Conservation (phyloP, 2,113 vertebrate species). For the Phalacrocorax aristotelis region DNA sequence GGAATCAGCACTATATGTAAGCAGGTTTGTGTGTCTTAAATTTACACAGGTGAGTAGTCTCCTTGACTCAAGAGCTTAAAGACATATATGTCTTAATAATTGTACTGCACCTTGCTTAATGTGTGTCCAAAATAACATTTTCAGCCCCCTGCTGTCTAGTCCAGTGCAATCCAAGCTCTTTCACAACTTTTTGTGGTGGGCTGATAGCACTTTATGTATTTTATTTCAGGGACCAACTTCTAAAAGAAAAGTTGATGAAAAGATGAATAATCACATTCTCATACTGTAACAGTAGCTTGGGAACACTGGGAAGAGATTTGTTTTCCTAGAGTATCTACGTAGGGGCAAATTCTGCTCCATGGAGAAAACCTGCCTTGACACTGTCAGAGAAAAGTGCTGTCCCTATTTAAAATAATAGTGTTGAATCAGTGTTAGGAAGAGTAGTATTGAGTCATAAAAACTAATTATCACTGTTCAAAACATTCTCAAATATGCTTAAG, state of each 20-base stretch:
- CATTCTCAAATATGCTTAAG: slow-evolving; percentile 76
- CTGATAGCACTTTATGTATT: background rate
- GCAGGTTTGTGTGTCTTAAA: background rate
- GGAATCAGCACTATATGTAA: background rate
- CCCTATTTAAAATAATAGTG: slow-evolving; percentile 48
- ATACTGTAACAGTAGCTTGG: background rate
- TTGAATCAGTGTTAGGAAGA: slow-evolving; percentile 51
- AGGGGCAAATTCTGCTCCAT: background rate
- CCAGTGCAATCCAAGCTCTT: background rate
- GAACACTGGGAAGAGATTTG: background rate
- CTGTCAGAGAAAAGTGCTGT: background rate
- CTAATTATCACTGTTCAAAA: slow-evolving; percentile 75
- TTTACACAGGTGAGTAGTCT: slow-evolving; percentile 3
- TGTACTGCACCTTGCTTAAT: background rate
- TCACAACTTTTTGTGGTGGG: background rate
- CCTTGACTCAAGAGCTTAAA: background rate
- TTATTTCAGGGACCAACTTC: background rate
- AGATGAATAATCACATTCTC: background rate
- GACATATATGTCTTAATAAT: background rate
- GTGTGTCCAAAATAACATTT: background rate
- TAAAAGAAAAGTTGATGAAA: background rate
- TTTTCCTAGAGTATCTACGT: background rate
- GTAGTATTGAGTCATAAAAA: slow-evolving; percentile 75
- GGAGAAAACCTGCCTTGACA: slow-evolving; percentile 10
- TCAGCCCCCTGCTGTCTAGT: background rate